These are phyloP conservation scores for Rhadinocentrus ornatus DNA, from an alignment of 2,797 vertebrate genomes.

Conservation along the genomic window DNA sequence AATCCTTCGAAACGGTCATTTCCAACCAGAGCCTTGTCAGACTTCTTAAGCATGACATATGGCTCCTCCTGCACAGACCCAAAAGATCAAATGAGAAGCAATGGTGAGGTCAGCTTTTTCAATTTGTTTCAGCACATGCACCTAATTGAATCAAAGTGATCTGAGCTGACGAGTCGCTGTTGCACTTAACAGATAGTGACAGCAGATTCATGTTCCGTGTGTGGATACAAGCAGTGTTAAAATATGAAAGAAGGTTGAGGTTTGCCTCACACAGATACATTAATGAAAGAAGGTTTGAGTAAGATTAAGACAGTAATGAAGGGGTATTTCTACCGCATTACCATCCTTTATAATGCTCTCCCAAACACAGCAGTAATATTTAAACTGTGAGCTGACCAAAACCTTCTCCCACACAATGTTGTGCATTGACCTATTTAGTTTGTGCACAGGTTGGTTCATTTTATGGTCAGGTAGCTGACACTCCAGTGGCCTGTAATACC, in stretches of 20 bases:
- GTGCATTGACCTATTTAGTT: constrained; percentile 58
- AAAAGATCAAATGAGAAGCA: constrained; percentile 76
- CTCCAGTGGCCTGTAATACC: constrained; percentile 70
- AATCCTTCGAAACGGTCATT: constrained; percentile 98
- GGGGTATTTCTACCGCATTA: constrained; percentile 20
- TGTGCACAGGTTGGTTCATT: constrained; percentile 58
- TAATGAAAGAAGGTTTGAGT: constrained; percentile 16
- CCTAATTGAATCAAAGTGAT: constrained; percentile 79
- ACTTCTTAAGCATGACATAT: constrained; percentile 99
- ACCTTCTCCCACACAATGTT: constrained; percentile 28
- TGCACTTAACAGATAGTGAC: constrained; percentile 75
- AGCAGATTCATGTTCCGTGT: constrained; percentile 52
- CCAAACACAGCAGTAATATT: constrained; percentile 18
- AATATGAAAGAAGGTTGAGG: constrained; percentile 59
- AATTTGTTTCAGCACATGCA: constrained; percentile 71
- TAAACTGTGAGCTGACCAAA: constrained; percentile 26
- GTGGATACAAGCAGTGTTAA: constrained; percentile 34
- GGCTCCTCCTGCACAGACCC: constrained; percentile 90
- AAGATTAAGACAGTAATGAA: constrained; percentile 14
- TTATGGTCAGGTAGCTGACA: constrained; percentile 69
- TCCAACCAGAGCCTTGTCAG: constrained; percentile 92
- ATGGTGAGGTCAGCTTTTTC: constrained; percentile 79
- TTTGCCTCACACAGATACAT: constrained; percentile 25
- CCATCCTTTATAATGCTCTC: constrained; percentile 8
- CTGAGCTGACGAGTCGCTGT: constrained; percentile 74